Conservation (phyloP, 2,888 invertebrate genomes). For the Schrankia costaestrigalis region DNA sequence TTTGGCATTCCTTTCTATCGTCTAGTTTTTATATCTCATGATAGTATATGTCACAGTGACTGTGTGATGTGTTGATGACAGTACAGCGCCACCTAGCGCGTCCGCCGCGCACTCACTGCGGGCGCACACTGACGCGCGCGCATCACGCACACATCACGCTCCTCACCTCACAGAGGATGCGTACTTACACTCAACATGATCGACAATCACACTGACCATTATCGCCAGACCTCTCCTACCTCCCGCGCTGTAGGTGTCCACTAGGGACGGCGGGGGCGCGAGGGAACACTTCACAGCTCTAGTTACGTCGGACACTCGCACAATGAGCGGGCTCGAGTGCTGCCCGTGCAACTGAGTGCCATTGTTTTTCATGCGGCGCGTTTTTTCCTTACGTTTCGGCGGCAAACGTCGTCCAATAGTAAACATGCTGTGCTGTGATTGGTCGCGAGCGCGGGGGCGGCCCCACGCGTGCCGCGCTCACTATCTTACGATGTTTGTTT, state of each 20-base stretch:
- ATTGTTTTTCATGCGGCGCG: constrained; percentile 65
- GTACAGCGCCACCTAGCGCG: constrained; percentile 39
- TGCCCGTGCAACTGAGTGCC: constrained; percentile 59
- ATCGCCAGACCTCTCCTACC: constrained; percentile 10
- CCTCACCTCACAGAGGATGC: constrained; percentile 39
- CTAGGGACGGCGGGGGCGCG: constrained; percentile 2
- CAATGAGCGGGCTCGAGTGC: constrained; percentile 50
- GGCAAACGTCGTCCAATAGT: constrained; percentile 54
- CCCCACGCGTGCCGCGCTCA: constrained; percentile 27
- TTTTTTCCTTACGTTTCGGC: constrained; percentile 55
- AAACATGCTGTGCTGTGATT: constrained; percentile 45
- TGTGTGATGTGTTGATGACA: too few relatives aligned
- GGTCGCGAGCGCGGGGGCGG: constrained; percentile 43
- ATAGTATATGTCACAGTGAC: too few relatives aligned
- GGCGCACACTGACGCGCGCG: constrained; percentile 37
- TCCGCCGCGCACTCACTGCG: constrained; percentile 20
- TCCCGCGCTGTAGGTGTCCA: constrained; percentile 2
- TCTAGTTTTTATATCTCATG: constrained; percentile 1
- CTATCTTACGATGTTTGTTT: constrained; percentile 46
- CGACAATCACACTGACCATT: constrained; percentile 16
- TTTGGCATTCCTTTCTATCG: too few relatives aligned
- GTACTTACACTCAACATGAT: constrained; percentile 25
- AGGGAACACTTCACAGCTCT: constrained; percentile 21
- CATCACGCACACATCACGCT: constrained; percentile 33
- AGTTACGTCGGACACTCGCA: constrained; percentile 30